These are phyloP conservation scores for Chiridota heheva DNA, from an alignment of 35 echinoderm and acorn worm species.

Conservation along the genomic window DNA sequence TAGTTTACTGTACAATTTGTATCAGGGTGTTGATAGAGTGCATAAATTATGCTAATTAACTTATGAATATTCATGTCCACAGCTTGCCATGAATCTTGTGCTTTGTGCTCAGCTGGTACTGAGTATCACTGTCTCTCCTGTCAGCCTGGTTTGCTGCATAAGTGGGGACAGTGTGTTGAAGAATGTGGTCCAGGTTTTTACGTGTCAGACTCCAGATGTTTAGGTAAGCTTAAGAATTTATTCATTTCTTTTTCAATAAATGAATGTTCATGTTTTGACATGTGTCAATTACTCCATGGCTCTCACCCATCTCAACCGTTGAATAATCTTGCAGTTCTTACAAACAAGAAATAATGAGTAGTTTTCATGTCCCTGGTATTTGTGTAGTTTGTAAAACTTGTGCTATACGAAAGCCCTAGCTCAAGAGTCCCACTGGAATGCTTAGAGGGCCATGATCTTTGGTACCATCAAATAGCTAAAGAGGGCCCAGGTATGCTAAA, in stretches of 20 bases:
- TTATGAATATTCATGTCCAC: neutral
- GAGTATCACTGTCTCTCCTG: conserved; percentile 92
- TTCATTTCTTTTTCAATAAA: neutral
- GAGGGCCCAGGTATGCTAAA: too few species aligned
- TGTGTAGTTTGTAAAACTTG: too few species aligned
- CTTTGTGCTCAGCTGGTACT: conserved; percentile 80
- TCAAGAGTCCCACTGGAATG: too few species aligned
- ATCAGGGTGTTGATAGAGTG: neutral
- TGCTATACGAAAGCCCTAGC: too few species aligned
- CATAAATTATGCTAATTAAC: neutral
- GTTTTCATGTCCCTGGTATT: too few species aligned
- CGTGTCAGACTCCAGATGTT: conserved; percentile 49
- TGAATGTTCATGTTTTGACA: too few species aligned
- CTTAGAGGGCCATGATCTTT: too few species aligned
- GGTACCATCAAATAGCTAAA: too few species aligned
- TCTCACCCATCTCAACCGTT: too few species aligned
- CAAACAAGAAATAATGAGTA: too few species aligned
- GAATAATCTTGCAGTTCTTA: too few species aligned
- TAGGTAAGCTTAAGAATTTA: conserved; percentile 39
- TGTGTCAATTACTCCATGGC: too few species aligned
- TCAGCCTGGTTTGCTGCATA: conserved; percentile 46
- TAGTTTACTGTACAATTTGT: neutral
- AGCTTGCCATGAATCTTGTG: conserved; percentile 92
- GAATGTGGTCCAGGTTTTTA: conserved; percentile 86
- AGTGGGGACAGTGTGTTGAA: conserved; percentile 80